A percentile compares a stretch with the other conserved stretches of the same genome.
Conservation (phyloP, 2,797 vertebrate genomes). For the Hemibagrus guttatus region DNA sequence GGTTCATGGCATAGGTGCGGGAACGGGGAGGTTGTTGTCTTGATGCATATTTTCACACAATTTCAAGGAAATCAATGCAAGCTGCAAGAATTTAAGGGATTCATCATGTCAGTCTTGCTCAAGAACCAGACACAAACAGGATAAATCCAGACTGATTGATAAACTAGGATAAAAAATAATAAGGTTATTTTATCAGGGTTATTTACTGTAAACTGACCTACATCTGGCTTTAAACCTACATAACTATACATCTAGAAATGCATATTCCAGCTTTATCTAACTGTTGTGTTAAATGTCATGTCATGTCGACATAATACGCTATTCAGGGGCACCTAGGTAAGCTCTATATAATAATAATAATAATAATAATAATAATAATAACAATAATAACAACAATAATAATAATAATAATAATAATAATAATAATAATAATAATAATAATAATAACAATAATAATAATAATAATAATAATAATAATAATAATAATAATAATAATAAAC, state of each 20-base stretch:
- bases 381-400: too few species aligned
- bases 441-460: too few species aligned
- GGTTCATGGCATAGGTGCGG: slow-evolving; percentile 55
- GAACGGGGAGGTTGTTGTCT: slow-evolving; percentile 33
- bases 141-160: neutral
- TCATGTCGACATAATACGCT: neutral
- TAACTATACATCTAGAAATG: neutral
- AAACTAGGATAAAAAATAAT: neutral
- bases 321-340: neutral
- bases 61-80: slow-evolving; percentile 41
- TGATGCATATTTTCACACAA: slow-evolving; percentile 55
- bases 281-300: neutral
- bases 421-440: too few species aligned
- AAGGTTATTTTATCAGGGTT: neutral
- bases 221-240: neutral
- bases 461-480: too few species aligned
- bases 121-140: neutral
- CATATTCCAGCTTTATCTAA: neutral
- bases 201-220: neutral
- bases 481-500: neutral
- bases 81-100: neutral
- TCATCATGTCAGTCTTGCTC: neutral
- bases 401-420: too few species aligned
- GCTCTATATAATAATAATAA: neutral
- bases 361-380: too few species aligned